Base-by-base conservation (phyloP, 2,113 vertebrate species). In the Cavia porcellus region DNA sequence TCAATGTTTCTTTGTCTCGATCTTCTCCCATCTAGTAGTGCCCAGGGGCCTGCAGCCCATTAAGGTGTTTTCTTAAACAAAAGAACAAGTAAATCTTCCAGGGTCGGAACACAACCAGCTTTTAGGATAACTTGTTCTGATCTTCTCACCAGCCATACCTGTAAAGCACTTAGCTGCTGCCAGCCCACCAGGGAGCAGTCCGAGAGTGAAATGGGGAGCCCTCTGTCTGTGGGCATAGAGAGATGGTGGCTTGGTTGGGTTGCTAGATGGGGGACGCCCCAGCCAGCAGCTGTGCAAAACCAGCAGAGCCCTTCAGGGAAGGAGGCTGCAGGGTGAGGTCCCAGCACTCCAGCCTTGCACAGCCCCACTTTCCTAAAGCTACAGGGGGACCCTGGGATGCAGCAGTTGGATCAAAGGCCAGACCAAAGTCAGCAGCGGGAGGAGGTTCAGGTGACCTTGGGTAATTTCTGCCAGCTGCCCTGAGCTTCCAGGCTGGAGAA, bases 11-110 rank as follows among this genome's bases (percentile, higher is more conserved):
- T 92, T 28, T 88, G 93, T 88, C 91, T 95, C n/a, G 0, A 45
- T 79, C 86, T 74, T 93, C 64, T 70, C n/a, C 47, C 74, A 2
- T 38, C 70, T 38, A 59, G 32, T n/a, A 0, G 4, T 17, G 70
- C 70, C 89, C 82, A 59, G 61, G 72, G 89, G 94, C 96, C 93
- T 80, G 38, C 9, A 66, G 89, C 81, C 96, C 85, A 79, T 90
- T 96, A 93, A 80, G 82, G 83, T 90, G 83, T 91, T 97, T 95
- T 94, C 84, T 89, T 94, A 89, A 93, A 96, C 89, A 95, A 95
- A 88, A 90, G 89, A 72, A 83, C 0, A 0, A 77, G 84, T 92
- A 94, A 95, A 96, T 95, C 94, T 96, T 86, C 35, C 74, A 17
- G 20, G 0, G 42, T 72, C 57, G 6, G 30, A 42, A 62, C 68